Percentiles rank a stretch among this genome's conserved stretches.
phyloP scores from a whole-genome alignment of 2,888 invertebrate genomes.

The Hermaeophaga mercurialis region DNA sequence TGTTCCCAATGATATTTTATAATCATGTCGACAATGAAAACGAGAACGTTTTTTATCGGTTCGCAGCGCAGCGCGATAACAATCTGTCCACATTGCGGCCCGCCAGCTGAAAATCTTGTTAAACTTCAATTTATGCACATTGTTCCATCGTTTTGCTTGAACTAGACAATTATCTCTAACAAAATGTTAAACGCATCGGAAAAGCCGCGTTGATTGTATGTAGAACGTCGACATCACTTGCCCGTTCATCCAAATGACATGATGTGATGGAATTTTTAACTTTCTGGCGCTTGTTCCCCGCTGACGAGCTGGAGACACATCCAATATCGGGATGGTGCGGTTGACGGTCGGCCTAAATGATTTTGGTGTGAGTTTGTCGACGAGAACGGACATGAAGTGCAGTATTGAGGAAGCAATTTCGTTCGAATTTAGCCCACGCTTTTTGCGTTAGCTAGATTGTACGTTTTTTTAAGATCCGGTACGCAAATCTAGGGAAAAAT shows the following conservation, averaged over 20 bases:
- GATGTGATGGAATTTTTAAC: slow-evolving; percentile 14
- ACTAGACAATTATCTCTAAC: slow-evolving; percentile 8
- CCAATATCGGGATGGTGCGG: no score
- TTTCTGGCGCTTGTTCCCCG: neutral
- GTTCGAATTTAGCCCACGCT: no score
- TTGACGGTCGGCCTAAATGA: neutral
- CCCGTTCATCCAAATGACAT: slow-evolving; percentile 1
- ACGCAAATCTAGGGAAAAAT: no score
- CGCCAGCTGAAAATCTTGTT: slow-evolving; percentile 7
- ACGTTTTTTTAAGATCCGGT: no score
- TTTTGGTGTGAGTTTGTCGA: neutral
- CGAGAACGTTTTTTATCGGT: no score
- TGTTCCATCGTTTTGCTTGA: neutral
- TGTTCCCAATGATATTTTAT: no score
- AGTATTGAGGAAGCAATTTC: slow-evolving; percentile 11
- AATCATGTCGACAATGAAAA: no score
- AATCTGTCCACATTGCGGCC: neutral
- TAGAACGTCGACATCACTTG: slow-evolving; percentile 3
- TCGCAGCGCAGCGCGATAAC: no score
- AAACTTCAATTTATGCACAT: slow-evolving; percentile 1
- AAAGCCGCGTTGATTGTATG: slow-evolving; percentile 6
- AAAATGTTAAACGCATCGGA: slow-evolving; percentile 14
- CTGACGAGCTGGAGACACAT: neutral
- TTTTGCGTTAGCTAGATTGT: no score
- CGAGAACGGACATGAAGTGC: slow-evolving; percentile 1